Evolutionary conservation across 1,140 invertebrate genomes (phyloP).

Genomic region (Phocides pigmalion): DNA sequence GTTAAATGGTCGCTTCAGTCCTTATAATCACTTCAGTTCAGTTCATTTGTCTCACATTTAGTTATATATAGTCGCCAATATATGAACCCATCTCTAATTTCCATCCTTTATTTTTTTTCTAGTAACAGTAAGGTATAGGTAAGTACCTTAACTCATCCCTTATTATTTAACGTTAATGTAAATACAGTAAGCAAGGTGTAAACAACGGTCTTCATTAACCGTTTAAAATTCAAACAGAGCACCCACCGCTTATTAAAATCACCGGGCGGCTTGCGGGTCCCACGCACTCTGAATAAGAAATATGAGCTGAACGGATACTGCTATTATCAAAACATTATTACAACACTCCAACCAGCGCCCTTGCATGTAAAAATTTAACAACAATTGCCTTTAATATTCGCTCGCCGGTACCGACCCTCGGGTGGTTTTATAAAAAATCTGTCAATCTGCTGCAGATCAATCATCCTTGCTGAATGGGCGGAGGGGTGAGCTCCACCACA

Average conservation of each 20-base stretch:
- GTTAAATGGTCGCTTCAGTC: too few relatives aligned
- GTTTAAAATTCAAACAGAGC: constrained; percentile 70
- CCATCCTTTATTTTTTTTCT: too few relatives aligned
- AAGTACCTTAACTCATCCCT: background rate
- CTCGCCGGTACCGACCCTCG: constrained; percentile 69
- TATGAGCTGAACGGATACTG: constrained; percentile 80
- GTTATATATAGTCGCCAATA: too few relatives aligned
- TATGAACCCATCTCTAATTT: too few relatives aligned
- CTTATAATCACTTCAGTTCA: too few relatives aligned
- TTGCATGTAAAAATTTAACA: constrained; percentile 83
- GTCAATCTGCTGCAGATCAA: constrained; percentile 82
- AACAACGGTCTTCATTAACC: constrained; percentile 52
- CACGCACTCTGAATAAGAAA: constrained; percentile 82
- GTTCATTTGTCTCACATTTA: too few relatives aligned
- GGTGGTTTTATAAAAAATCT: constrained; percentile 80
- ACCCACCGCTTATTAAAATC: constrained; percentile 53
- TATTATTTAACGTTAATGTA: constrained; percentile 12
- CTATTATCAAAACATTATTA: constrained; percentile 84
- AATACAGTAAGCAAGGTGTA: constrained; percentile 59
- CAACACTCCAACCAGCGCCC: constrained; percentile 79
- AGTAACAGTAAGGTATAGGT: too few relatives aligned
- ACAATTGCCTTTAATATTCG: constrained; percentile 83
- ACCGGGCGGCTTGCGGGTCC: constrained; percentile 57
- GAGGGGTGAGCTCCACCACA: constrained; percentile 74
- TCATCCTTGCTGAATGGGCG: constrained; percentile 74